Evolutionary conservation across 2,113 vertebrate species (phyloP), one percentile per base, ranked within the genome.

Genomic region (Pluvianellus socialis): DNA sequence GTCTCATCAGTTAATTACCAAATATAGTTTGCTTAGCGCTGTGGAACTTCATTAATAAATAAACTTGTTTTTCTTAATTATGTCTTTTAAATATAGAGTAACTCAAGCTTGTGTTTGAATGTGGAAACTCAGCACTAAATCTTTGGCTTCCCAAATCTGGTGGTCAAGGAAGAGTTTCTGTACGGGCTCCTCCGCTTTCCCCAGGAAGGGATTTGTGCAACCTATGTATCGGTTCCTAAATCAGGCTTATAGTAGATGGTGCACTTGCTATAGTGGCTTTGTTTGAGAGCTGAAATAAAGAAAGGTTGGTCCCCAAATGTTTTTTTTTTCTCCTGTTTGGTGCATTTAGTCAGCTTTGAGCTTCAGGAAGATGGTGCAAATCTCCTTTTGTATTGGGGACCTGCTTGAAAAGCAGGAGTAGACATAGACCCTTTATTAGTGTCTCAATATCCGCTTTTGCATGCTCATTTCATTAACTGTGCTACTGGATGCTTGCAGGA

Each of bases 131-230:
- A 12, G n/a, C 12, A 26, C 38, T 35, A 42, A 45, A 59, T 67
- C 10, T 67, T 67, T 53, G 62, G 28, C 17, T 76, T 88, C 2
- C 10, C 12, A 47, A 6, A 58, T 68, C 11, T 73, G 40, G 5
- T 59, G 22, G 22, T 50, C 47, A 85, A 42, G 19, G 15, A 52
- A 3, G 32, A 58, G 27, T 81, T 90, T 63, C 42, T 82, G 6
- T 21, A 16, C 5, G 3, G 33, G 28, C 14, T 90, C 4, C 14
- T 71, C 17, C 8, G 10, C 32, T 45, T 9, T 35, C 5, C 24
- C 7, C 20, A 20, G 28, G 42, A 68, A 35, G 8, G 28, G 22
- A 23, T 20, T 28, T 0, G 2, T 65, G 24, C 13, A 38, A 1
- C 2, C 14, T 8, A 4, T 3, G 9, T 38, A 6, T 16, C 4